Evolutionary conservation across 1,140 invertebrate genomes (phyloP).

Genomic region (Xylocopa sonorina): DNA sequence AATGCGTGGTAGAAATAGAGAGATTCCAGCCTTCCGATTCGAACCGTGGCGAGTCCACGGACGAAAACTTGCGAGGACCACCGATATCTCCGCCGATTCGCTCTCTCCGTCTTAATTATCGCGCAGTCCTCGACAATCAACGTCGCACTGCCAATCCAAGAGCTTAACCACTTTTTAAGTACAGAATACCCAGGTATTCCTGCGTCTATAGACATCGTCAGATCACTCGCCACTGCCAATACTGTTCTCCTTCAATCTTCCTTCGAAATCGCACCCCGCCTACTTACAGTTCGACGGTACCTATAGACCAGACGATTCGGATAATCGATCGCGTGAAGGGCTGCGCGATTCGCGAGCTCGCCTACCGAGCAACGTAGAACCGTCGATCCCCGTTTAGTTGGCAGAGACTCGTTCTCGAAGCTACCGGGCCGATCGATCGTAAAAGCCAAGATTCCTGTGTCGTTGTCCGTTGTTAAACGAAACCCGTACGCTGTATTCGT

Average conservation of each 20-base stretch:
- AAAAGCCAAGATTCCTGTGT: constrained; percentile 30
- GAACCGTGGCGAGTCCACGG: constrained; percentile 11
- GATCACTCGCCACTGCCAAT: too few relatives aligned
- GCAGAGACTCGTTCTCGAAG: constrained; percentile 15
- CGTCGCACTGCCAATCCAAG: constrained; percentile 6
- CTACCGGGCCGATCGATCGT: constrained; percentile 12
- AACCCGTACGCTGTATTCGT: constrained; percentile 46
- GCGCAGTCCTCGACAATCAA: background rate
- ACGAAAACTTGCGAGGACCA: constrained; percentile 46
- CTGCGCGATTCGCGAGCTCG: background rate
- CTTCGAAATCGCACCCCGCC: too few relatives aligned
- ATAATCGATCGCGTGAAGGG: background rate
- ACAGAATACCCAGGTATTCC: background rate
- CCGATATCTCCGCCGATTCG: background rate
- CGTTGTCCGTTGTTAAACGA: constrained; percentile 38
- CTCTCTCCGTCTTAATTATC: constrained; percentile 17
- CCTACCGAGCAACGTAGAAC: constrained; percentile 11
- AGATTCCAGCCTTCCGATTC: constrained; percentile 58
- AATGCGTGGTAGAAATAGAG: constrained; percentile 59
- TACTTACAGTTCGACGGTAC: background rate
- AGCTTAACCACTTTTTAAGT: constrained; percentile 8
- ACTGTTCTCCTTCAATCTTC: too few relatives aligned
- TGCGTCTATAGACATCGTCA: background rate
- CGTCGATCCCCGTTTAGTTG: constrained; percentile 4
- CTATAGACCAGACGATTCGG: background rate